Evolutionary conservation across 2,797 vertebrate genomes (phyloP), one percentile per base, ranked within the genome.

Genomic region (Vireo griseus): DNA sequence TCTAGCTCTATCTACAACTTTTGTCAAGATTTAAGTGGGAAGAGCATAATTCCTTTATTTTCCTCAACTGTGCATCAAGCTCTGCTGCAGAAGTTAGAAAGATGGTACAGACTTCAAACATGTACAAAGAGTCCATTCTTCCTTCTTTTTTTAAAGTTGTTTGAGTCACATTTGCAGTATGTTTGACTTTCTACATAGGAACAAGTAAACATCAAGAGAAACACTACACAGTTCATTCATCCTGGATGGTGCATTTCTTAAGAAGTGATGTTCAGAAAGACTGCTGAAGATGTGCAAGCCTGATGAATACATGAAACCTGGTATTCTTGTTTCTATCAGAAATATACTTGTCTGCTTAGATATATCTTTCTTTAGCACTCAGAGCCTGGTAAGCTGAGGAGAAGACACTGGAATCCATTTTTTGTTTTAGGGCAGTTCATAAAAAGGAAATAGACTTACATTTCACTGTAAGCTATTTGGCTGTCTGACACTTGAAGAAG

Each of bases 131-230:
- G 55, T 75, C 84, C 1, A 26, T 51, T 71, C 31, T 48, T 71
- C 20, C 11, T 62, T 69, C 10, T 45, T 73, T 45, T 73, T 37
- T 67, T 71, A 13, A 80, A 77, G 16, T 50, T 86, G 12, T 71
- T 92, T 42, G 3, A 4, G 74, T 81, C 58, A 78, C n/a, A 33
- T 63, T 55, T 84, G 8, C 12, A 35, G 31, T 71, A 13, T 61
- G 22, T 77, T 91, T 74, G 67, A 71, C 21, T 54, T 86, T 85
- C 44, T 86, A 26, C 45, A 13, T 20, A 76, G 85, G 47, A 95
- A 16, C 63, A 92, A 37, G 55, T 55, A 94, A 96, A 94, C 31
- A 87, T 87, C 68, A 88, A 92, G 78, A 88, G 85, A 95, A 95
- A 88, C 47, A 55, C 50, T 72, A 55, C 35, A 62, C 51, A 84